These are phyloP conservation scores for Callosobruchus maculatus DNA, from an alignment of 2,888 invertebrate species.

Conservation along the genomic window DNA sequence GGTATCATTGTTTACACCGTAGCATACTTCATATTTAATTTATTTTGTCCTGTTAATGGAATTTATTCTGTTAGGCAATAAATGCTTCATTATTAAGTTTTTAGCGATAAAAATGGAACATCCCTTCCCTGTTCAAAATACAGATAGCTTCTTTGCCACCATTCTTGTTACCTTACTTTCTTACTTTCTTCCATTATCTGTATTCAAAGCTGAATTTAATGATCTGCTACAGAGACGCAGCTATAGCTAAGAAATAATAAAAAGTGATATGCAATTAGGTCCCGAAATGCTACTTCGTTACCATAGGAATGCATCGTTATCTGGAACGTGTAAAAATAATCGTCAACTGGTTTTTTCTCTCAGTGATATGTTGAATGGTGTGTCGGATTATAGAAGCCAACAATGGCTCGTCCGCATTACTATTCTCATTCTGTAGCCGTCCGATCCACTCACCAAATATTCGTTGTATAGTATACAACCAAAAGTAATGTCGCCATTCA, in stretches of 20 bases:
- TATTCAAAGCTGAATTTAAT: background rate
- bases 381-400: background rate
- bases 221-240: background rate
- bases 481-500: background rate
- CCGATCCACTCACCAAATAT: background rate
- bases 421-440: background rate
- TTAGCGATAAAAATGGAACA: too few relatives aligned
- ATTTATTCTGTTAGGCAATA: too few relatives aligned
- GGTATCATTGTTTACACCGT: too few relatives aligned
- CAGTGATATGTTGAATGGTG: background rate
- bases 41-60: too few relatives aligned
- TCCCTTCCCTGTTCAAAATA: too few relatives aligned
- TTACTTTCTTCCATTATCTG: background rate
- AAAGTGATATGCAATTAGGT: background rate
- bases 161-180: too few relatives aligned
- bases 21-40: too few relatives aligned
- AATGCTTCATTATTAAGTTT: too few relatives aligned
- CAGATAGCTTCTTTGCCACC: too few relatives aligned
- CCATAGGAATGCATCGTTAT: background rate
- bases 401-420: background rate
- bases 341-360: background rate
- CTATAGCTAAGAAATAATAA: background rate
- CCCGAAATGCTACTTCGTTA: background rate
- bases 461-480: background rate
- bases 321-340: background rate